Evolutionary conservation across 2,113 vertebrate species (phyloP), one percentile per base, ranked within the genome.

Genomic region (Bubo bubo): DNA sequence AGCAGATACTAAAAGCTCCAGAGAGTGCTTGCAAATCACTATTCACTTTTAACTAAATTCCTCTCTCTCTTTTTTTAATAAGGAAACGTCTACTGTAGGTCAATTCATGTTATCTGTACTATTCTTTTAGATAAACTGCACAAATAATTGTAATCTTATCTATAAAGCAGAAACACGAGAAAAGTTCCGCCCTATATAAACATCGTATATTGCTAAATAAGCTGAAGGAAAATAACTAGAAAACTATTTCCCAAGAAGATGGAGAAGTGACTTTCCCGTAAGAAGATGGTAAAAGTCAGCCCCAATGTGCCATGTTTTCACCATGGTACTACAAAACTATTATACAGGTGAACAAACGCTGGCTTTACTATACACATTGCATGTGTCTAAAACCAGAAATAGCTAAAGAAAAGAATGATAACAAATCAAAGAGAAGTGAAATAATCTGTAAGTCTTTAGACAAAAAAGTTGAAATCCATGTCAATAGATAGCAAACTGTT

Each of bases 61-160:
- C 22, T 45, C 12, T 24, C 53, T 60, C 24, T 12, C 9, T 4
- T 13, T 37, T 60, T 50, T 43, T 56, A 5, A 59, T 39, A 84
- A 2, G 26, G 21, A 74, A 92, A 83, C 0, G 0, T 23, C 55
- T 53, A 4, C 47, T 34, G 18, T 4, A 68, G 35, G 52, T 87
- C 34, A 92, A 64, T 91, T 92, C 2, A 10, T 21, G 24, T 86
- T 86, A 60, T 59, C 66, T 60, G 16, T 34, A 64, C 19, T 14
- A 35, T 3, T 20, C 10, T 66, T 89, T 53, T 32, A 81, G 83
- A 95, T 87, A 93, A 84, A 79, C n/a, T 45, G 45, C 45, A 91
- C 35, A 97, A 92, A 64, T 67, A 97, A 85, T 32, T 64, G 28
- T 59, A 58, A 79, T 56, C 84, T 74, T 93, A 96, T 68, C 70